These are phyloP conservation scores for Hyposmocoma kahamanoa DNA, from an alignment of 1,140 invertebrate genomes.

Conservation along the genomic window DNA sequence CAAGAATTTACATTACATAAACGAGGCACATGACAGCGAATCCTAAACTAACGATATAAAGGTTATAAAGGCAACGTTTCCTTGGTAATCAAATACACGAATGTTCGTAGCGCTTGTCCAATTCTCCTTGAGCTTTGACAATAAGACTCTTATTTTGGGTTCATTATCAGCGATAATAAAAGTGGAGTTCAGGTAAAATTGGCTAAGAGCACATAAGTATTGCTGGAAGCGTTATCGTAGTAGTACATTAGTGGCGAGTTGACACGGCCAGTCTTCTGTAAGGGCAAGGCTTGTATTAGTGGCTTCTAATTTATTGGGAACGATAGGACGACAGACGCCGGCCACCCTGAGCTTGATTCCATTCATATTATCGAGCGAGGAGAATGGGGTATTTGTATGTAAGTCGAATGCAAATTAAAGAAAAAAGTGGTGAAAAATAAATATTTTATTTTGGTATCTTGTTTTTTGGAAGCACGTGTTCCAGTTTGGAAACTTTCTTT, in stretches of 20 bases:
- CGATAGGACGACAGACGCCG: conserved; percentile 68
- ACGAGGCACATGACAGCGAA: conserved; percentile 45
- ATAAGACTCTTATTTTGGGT: no score
- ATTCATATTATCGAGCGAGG: conserved; percentile 56
- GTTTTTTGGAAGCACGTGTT: no score
- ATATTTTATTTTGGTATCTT: no score
- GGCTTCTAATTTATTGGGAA: conserved; percentile 70
- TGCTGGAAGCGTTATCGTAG: conserved; percentile 63
- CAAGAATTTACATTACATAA: conserved; percentile 52
- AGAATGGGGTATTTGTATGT: conserved; percentile 25
- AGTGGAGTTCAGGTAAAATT: conserved; percentile 28
- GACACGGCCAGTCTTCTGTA: conserved; percentile 70
- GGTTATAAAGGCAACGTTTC: conserved; percentile 47
- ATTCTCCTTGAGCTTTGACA: conserved; percentile 20
- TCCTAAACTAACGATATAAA: conserved; percentile 60
- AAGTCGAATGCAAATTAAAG: no score
- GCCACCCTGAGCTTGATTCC: conserved; percentile 61
- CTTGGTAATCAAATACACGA: conserved; percentile 39
- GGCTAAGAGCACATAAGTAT: conserved; percentile 51
- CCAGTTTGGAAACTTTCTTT: no score
- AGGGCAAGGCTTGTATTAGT: conserved; percentile 65
- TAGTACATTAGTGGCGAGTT: conserved; percentile 66
- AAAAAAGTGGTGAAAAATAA: no score
- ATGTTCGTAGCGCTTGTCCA: conserved; percentile 27
- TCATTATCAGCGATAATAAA: no score